These are phyloP conservation scores for Steinernema feltiae DNA, from an alignment of 1,140 invertebrate species.

Conservation along the genomic window DNA sequence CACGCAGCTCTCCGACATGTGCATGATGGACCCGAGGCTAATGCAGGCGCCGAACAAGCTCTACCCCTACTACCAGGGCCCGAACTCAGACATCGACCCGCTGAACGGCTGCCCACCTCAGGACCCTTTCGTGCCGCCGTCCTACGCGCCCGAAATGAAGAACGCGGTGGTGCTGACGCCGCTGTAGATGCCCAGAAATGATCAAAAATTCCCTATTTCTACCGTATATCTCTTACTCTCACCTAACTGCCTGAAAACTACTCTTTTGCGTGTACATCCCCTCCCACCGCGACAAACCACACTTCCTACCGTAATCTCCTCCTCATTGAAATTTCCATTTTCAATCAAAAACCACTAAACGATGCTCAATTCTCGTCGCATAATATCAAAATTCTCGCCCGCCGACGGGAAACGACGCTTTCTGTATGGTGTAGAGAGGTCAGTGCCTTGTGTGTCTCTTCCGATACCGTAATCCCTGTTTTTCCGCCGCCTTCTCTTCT, in stretches of 20 bases:
- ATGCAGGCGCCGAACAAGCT: neutral
- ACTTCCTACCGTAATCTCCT: constrained; percentile 12
- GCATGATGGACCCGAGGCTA: neutral
- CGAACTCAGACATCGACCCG: neutral
- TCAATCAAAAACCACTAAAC: neutral
- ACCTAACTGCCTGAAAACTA: constrained; percentile 6
- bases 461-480: neutral
- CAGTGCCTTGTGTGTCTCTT: neutral
- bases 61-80: constrained; percentile 1
- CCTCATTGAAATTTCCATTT: neutral
- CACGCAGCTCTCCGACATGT: constrained; percentile 16
- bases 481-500: neutral
- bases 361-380: constrained; percentile 15
- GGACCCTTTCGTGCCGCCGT: constrained; percentile 45
- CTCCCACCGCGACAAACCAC: too few species aligned
- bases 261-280: constrained; percentile 4
- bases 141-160: constrained; percentile 48
- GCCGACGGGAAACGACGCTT: neutral
- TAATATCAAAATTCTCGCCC: neutral
- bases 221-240: neutral
- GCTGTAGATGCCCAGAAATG: too few species aligned
- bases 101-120: constrained; percentile 13
- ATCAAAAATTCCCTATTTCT: neutral
- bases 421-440: neutral
- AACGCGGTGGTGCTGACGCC: constrained; percentile 53